Conservation (phyloP, 2,797 vertebrate genomes). For the Sebastes steindachneri region DNA sequence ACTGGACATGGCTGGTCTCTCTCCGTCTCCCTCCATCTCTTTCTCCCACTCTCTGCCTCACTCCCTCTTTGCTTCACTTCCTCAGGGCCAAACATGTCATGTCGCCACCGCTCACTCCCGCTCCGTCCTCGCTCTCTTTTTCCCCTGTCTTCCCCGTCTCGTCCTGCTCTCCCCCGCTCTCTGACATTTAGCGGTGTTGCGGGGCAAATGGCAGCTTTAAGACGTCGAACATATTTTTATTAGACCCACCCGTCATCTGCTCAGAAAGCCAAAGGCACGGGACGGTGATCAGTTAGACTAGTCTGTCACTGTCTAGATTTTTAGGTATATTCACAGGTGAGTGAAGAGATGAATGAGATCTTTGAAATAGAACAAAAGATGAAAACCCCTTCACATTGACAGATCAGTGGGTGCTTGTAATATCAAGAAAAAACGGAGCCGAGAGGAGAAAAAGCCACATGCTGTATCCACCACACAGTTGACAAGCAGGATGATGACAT, state of each 20-base stretch:
- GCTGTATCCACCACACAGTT: constrained; percentile 3
- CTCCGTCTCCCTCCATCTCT: constrained; percentile 68
- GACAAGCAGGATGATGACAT: constrained; percentile 9
- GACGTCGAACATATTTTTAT: constrained; percentile 59
- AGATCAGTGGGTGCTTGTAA: constrained; percentile 13
- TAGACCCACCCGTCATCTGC: constrained; percentile 40
- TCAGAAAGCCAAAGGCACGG: constrained; percentile 15
- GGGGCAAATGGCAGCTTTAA: constrained; percentile 56
- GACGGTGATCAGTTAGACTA: constrained; percentile 28
- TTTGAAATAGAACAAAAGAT: constrained; percentile 31
- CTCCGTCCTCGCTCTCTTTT: constrained; percentile 24
- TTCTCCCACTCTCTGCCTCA: constrained; percentile 55
- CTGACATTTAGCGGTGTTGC: constrained; percentile 63
- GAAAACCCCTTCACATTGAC: constrained; percentile 9
- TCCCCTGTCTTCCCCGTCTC: constrained; percentile 6
- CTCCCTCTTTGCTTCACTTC: constrained; percentile 73
- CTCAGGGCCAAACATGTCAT: constrained; percentile 78
- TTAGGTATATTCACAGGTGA: constrained; percentile 31
- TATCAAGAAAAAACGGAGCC: background rate
- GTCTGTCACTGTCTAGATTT: background rate
- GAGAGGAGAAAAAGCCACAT: background rate
- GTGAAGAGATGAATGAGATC: constrained; percentile 6
- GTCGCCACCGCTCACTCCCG: constrained; percentile 50
- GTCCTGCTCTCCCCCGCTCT: constrained; percentile 11
- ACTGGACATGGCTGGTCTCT: constrained; percentile 83